These are phyloP conservation scores for Chamaea fasciata DNA, from an alignment of 2,113 vertebrate genomes.

Conservation along the genomic window DNA sequence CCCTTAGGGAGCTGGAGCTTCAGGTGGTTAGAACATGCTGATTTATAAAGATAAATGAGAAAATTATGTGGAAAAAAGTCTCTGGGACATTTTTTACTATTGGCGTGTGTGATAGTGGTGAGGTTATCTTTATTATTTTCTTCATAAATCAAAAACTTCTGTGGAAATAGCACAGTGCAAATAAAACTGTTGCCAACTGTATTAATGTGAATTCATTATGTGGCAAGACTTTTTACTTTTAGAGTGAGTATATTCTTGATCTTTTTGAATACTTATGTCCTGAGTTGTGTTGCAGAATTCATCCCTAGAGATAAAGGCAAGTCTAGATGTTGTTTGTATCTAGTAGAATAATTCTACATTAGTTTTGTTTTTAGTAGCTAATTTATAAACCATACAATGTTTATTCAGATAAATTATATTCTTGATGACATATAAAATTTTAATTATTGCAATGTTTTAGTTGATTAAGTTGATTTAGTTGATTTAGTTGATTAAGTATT, in stretches of 20 bases:
- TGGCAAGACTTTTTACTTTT: neutral
- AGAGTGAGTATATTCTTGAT: neutral
- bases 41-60: neutral
- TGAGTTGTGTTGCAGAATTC: neutral
- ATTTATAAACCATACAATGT: neutral
- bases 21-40: slow-evolving; percentile 69
- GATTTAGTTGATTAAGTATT: neutral
- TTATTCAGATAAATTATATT: neutral
- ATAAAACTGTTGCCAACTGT: neutral
- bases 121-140: neutral
- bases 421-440: neutral
- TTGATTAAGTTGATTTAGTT: neutral
- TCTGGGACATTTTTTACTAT: slow-evolving; percentile 33
- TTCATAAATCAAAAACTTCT: neutral
- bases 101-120: neutral
- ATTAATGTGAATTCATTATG: neutral
- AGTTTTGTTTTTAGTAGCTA: neutral
- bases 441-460: neutral
- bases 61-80: neutral
- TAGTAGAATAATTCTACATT: neutral
- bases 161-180: neutral
- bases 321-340: neutral
- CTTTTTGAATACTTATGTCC: neutral
- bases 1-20: slow-evolving; percentile 74
- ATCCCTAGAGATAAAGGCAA: neutral